Conservation (phyloP, 2,797 vertebrate species). For the Triplophysa bombifrons region DNA sequence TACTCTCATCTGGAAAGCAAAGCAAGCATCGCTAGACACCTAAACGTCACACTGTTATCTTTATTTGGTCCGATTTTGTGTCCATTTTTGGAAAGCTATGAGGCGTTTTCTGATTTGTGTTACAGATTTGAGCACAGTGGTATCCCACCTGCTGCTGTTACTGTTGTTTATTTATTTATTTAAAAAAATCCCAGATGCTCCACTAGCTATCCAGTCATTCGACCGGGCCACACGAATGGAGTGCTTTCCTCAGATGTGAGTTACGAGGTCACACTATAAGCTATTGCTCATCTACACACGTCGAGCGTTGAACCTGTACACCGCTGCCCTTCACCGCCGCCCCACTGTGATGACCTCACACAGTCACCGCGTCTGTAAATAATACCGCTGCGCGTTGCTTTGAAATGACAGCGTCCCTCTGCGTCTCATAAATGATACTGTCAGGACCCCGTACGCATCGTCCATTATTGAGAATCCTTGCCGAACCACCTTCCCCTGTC, state of each 20-base stretch:
- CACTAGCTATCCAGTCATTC: conserved; percentile 9
- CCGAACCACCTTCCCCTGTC: conserved; percentile 7
- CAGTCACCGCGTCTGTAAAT: conserved; percentile 68
- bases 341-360: conserved; percentile 46
- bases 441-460: conserved; percentile 64
- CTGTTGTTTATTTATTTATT: background rate
- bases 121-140: background rate
- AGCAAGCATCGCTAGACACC: background rate
- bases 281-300: background rate
- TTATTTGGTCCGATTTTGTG: conserved; percentile 17
- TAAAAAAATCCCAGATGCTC: conserved; percentile 23
- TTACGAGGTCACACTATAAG: background rate
- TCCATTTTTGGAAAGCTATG: conserved; percentile 42
- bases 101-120: conserved; percentile 33
- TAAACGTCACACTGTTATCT: background rate
- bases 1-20: conserved; percentile 6
- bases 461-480: conserved; percentile 68
- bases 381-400: conserved; percentile 73
- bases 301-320: conserved; percentile 50
- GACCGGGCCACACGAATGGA: background rate
- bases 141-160: conserved; percentile 40
- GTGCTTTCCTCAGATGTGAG: background rate
- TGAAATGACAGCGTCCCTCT: conserved; percentile 73
- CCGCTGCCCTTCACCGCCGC: conserved; percentile 62
- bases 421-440: conserved; percentile 73